Conservation (phyloP, 2,888 invertebrate genomes). For the Labia minor region DNA sequence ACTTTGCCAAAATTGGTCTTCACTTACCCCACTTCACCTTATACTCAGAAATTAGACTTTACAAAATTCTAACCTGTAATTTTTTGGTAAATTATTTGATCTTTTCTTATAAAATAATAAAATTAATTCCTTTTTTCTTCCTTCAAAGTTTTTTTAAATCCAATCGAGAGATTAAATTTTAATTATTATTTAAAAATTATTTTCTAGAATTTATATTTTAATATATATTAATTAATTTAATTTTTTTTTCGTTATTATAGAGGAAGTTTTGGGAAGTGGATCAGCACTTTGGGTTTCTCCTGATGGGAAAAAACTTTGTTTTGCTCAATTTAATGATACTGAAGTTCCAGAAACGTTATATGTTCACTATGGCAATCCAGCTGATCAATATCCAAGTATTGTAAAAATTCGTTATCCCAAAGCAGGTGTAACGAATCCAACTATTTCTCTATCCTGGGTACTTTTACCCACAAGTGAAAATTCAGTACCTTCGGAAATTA, state of each 20-base stretch:
- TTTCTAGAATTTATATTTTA: neutral
- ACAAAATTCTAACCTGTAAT: too few relatives aligned
- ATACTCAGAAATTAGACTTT: too few relatives aligned
- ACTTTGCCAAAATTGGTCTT: too few relatives aligned
- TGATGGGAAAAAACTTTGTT: slow-evolving; percentile 54
- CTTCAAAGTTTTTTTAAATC: too few relatives aligned
- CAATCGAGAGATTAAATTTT: neutral
- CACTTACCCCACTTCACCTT: too few relatives aligned
- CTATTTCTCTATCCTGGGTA: neutral
- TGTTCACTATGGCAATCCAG: slow-evolving; percentile 53
- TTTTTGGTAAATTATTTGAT: too few relatives aligned
- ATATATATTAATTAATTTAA: neutral
- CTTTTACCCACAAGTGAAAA: neutral
- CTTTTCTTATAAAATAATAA: too few relatives aligned
- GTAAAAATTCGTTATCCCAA: slow-evolving; percentile 66
- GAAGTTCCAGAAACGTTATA: slow-evolving; percentile 53
- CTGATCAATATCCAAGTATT: slow-evolving; percentile 56
- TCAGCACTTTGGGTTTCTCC: slow-evolving; percentile 73
- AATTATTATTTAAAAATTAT: neutral
- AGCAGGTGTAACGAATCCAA: slow-evolving; percentile 37
- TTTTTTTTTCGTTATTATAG: slow-evolving; percentile 39
- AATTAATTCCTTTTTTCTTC: too few relatives aligned
- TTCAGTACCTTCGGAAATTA: slow-evolving; percentile 1
- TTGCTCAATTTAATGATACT: slow-evolving; percentile 60
- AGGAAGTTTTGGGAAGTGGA: slow-evolving; percentile 62